phyloP scores from a whole-genome alignment of 1,140 invertebrate genomes.

The Anthonomus grandis region DNA sequence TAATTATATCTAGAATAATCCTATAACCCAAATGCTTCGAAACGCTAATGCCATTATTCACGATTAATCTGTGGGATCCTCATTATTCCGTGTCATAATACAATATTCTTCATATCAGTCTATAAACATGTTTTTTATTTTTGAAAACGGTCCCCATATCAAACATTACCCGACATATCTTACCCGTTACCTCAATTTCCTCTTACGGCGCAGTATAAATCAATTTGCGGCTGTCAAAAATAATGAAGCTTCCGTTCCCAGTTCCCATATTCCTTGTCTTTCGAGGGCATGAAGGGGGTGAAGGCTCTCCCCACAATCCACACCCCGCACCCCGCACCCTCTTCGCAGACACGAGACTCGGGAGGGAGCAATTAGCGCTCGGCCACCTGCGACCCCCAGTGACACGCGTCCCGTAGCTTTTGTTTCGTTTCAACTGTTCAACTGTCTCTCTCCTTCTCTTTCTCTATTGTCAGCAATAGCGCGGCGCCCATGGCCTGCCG shows the following conservation, averaged over 20 bases:
- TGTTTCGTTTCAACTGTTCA: constrained; percentile 20
- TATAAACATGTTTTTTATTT: too few relatives aligned
- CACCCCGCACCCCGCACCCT: not conserved
- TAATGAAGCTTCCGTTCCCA: constrained; percentile 27
- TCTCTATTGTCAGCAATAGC: too few relatives aligned
- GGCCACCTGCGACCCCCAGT: constrained; percentile 27
- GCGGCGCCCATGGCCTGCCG: constrained; percentile 9
- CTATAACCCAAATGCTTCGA: too few relatives aligned
- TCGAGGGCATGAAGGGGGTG: not conserved
- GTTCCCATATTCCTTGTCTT: not conserved
- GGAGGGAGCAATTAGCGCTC: constrained; percentile 22
- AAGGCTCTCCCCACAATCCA: not conserved
- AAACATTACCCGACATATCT: too few relatives aligned
- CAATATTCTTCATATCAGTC: too few relatives aligned
- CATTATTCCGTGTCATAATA: too few relatives aligned
- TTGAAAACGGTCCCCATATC: too few relatives aligned
- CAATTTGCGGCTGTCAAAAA: constrained; percentile 25
- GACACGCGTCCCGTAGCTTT: constrained; percentile 23
- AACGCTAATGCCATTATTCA: too few relatives aligned
- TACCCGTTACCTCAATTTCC: too few relatives aligned
- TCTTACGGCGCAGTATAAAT: too few relatives aligned
- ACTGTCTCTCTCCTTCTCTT: constrained; percentile 18
- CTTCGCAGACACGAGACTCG: not conserved
- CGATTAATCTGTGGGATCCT: too few relatives aligned
- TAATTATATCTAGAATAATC: too few relatives aligned